Percentiles rank a stretch among this genome's conserved stretches.
Evolutionary conservation across 2,113 vertebrate genomes (phyloP).

Genomic region (Calidris pugnax): DNA sequence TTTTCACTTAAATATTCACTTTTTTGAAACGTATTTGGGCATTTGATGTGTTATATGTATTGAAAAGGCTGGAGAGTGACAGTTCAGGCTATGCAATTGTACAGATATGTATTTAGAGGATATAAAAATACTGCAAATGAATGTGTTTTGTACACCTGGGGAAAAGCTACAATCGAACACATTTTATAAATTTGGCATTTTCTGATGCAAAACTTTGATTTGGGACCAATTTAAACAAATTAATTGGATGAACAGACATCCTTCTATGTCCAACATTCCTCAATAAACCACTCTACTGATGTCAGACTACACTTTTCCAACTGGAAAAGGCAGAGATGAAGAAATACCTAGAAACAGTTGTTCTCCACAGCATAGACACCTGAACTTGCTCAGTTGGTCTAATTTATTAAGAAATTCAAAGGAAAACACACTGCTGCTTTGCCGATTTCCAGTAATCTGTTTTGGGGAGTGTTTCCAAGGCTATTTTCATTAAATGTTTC

Average conservation of each 20-base stretch:
- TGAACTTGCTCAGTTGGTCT: neutral
- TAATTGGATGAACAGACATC: neutral
- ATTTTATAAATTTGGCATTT: neutral
- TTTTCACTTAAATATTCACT: neutral
- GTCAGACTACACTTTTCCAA: neutral
- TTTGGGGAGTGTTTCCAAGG: neutral
- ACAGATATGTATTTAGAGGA: neutral
- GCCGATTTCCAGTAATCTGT: neutral
- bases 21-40: neutral
- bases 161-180: neutral
- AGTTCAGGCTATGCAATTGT: neutral
- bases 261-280: neutral
- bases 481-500: constrained; percentile 16
- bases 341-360: neutral
- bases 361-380: neutral
- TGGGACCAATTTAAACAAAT: neutral
- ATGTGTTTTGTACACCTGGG: neutral
- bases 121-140: neutral
- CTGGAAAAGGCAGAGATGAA: neutral
- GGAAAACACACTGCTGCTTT: neutral
- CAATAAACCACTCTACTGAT: neutral
- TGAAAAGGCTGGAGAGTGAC: neutral
- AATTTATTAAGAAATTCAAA: neutral
- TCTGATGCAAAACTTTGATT: neutral
- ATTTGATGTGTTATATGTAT: neutral